Conservation (phyloP, 2,888 invertebrate genomes). For the Drosophila melanosoma region DNA sequence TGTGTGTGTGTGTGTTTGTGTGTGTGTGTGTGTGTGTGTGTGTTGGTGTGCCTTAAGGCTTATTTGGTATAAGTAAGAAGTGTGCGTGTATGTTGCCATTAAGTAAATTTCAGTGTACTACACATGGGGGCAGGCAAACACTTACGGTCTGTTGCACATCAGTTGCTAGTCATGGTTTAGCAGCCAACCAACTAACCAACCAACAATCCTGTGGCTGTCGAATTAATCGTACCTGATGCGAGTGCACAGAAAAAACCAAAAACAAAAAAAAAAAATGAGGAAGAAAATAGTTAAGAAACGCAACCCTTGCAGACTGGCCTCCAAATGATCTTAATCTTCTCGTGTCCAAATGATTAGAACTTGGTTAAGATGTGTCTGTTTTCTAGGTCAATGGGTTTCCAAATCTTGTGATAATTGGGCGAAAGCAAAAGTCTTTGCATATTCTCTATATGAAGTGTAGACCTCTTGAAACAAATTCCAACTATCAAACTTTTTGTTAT, state of each 20-base stretch:
- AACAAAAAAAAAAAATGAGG: neutral
- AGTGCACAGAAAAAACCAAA: neutral
- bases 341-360: neutral
- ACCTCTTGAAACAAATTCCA: too few relatives aligned
- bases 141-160: conserved; percentile 66
- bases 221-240: conserved; percentile 53
- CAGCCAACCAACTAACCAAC: conserved; percentile 51
- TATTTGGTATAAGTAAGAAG: conserved; percentile 18
- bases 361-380: neutral
- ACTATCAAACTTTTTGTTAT: too few relatives aligned
- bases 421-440: neutral
- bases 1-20: neutral
- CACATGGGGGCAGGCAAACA: conserved; percentile 58
- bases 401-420: neutral
- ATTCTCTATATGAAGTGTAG: neutral
- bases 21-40: neutral
- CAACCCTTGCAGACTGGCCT: neutral
- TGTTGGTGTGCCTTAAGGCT: conserved; percentile 33
- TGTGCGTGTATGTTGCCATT: conserved; percentile 35
- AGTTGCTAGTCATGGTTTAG: conserved; percentile 66
- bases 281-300: neutral
- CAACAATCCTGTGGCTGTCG: conserved; percentile 49
- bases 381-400: neutral
- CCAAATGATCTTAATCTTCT: neutral
- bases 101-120: conserved; percentile 64